Evolutionary conservation across 2,113 vertebrate species (phyloP).

Genomic region (Camelus dromedarius): DNA sequence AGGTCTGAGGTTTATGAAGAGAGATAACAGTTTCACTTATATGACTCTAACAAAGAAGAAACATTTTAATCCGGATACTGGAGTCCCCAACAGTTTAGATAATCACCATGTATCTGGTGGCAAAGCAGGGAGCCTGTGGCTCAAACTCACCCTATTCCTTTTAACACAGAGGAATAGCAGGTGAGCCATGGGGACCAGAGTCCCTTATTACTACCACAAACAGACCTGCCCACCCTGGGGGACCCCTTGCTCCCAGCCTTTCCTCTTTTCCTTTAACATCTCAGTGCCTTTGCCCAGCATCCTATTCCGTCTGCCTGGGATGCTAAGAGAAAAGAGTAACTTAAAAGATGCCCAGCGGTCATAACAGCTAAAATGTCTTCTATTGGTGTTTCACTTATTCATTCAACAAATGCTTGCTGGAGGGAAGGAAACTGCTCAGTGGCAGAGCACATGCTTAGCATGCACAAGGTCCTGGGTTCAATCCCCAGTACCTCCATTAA

Average conservation of each 20-base stretch:
- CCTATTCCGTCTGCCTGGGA: not conserved
- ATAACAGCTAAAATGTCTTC: not conserved
- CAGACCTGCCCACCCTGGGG: not conserved
- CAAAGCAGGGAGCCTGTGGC: not conserved
- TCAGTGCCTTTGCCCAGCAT: not conserved
- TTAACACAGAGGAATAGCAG: not conserved
- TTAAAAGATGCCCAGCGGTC: not conserved
- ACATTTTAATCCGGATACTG: not conserved
- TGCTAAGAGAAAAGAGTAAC: not conserved
- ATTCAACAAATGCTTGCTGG: not conserved
- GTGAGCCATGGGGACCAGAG: not conserved
- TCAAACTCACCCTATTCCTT: constrained; percentile 13
- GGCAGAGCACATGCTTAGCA: too few species aligned
- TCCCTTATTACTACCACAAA: not conserved
- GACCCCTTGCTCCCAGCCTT: not conserved
- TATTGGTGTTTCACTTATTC: constrained; percentile 19
- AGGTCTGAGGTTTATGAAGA: not conserved
- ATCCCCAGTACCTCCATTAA: too few species aligned
- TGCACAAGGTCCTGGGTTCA: too few species aligned
- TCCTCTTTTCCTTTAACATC: not conserved
- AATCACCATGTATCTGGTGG: not conserved
- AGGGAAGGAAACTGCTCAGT: too few species aligned
- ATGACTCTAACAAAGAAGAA: constrained; percentile 43
- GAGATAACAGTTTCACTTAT: not conserved
- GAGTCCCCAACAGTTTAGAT: not conserved